Conservation (phyloP, 2,888 invertebrate genomes). For the Morpho helenor region DNA sequence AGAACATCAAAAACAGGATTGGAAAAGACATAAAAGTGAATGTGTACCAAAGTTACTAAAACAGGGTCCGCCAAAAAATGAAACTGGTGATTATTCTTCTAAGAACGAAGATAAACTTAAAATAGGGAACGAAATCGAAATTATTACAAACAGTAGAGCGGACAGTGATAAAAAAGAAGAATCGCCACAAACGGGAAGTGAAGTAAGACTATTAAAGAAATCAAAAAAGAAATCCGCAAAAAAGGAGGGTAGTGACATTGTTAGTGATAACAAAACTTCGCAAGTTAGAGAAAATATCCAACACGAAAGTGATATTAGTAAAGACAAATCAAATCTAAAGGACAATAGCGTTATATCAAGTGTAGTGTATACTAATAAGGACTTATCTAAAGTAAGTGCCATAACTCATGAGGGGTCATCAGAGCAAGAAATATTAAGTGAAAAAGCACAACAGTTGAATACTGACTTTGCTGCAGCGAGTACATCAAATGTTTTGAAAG, state of each 20-base stretch:
- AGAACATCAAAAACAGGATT: slow-evolving; percentile 88
- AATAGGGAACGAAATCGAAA: slow-evolving; percentile 40
- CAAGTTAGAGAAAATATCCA: slow-evolving; percentile 37
- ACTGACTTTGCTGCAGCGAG: slow-evolving; percentile 49
- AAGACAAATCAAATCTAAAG: slow-evolving; percentile 27
- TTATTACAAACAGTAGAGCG: slow-evolving; percentile 23
- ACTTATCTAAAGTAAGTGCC: slow-evolving; percentile 61
- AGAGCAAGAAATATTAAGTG: slow-evolving; percentile 83
- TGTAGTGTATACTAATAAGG: slow-evolving; percentile 65
- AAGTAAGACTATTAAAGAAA: slow-evolving; percentile 47
- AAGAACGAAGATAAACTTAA: slow-evolving; percentile 41
- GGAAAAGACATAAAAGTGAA: slow-evolving; percentile 85
- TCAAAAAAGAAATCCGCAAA: slow-evolving; percentile 46
- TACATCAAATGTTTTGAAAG: slow-evolving; percentile 48
- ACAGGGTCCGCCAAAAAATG: slow-evolving; percentile 47
- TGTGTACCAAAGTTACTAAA: slow-evolving; percentile 73
- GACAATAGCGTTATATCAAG: slow-evolving; percentile 67
- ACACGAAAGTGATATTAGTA: slow-evolving; percentile 33
- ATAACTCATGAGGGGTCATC: slow-evolving; percentile 84
- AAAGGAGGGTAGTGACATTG: slow-evolving; percentile 47
- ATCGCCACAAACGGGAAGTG: slow-evolving; percentile 37
- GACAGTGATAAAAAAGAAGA: slow-evolving; percentile 32
- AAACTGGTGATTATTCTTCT: slow-evolving; percentile 43
- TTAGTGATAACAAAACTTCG: slow-evolving; percentile 49
- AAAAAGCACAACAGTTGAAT: slow-evolving; percentile 74